These are phyloP conservation scores for Heteractis magnifica DNA, from an alignment of 92 coral and sea anemone genomes.

Conservation along the genomic window DNA sequence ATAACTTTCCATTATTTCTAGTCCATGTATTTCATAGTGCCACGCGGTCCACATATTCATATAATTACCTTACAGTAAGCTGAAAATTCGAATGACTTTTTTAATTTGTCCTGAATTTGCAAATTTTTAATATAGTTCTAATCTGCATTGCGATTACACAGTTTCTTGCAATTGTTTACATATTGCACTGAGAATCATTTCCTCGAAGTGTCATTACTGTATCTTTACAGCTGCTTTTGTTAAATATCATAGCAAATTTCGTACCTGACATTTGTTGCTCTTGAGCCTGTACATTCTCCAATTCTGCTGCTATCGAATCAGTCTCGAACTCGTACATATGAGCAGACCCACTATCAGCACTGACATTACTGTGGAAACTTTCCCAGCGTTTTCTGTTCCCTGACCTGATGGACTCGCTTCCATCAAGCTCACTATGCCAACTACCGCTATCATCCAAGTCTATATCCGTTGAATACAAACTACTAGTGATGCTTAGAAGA, in stretches of 20 bases:
- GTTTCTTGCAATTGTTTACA: too few species aligned
- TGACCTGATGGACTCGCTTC: conserved; percentile 34
- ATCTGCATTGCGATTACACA: too few species aligned
- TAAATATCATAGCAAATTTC: neutral
- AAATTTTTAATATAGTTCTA: too few species aligned
- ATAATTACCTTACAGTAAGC: too few species aligned
- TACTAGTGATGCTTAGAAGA: conserved; percentile 74
- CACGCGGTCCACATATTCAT: too few species aligned
- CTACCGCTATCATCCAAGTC: conserved; percentile 65
- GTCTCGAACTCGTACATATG: conserved; percentile 83
- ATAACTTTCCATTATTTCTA: too few species aligned
- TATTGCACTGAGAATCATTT: too few species aligned
- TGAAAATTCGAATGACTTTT: too few species aligned
- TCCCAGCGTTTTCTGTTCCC: conserved; percentile 79
- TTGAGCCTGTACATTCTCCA: conserved; percentile 45
- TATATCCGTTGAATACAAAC: conserved; percentile 63
- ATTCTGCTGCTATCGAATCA: conserved; percentile 62
- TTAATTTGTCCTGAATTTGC: too few species aligned
- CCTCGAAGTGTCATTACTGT: neutral
- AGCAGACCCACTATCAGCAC: conserved; percentile 98
- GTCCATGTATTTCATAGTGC: too few species aligned
- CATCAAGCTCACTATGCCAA: conserved; percentile 51
- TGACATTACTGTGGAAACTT: conserved; percentile 92
- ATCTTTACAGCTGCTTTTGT: neutral
- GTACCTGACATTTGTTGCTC: neutral